Evolutionary conservation across 2,113 vertebrate species (phyloP).

Genomic region (Cranoglanis bouderius): DNA sequence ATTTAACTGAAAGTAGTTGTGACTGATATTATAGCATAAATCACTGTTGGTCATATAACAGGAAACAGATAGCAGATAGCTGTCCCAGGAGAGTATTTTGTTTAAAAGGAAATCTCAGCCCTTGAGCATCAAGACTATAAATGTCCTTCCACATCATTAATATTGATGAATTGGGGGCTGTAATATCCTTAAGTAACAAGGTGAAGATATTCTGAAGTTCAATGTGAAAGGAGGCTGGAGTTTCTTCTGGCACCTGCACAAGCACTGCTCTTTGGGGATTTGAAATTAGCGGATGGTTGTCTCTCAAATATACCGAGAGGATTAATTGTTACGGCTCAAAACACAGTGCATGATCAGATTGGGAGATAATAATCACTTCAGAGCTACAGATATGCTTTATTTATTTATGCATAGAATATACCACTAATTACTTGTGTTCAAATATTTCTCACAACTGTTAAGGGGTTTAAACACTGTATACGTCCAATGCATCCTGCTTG

Average conservation of each 20-base stretch:
- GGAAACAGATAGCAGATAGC: neutral
- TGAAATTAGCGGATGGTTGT: conserved; percentile 23
- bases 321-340: conserved; percentile 37
- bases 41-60: neutral
- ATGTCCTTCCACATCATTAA: conserved; percentile 20
- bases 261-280: conserved; percentile 9
- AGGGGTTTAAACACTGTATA: neutral
- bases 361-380: conserved; percentile 28
- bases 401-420: neutral
- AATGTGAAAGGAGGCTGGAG: neutral
- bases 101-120: neutral
- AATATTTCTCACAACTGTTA: neutral
- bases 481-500: neutral
- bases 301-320: conserved; percentile 46
- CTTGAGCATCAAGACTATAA: conserved; percentile 32
- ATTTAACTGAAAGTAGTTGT: neutral
- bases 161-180: conserved; percentile 20
- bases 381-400: neutral
- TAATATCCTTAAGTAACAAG: conserved; percentile 36
- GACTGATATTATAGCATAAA: neutral
- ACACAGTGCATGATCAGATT: conserved; percentile 29
- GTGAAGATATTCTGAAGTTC: conserved; percentile 29
- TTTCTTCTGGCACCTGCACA: conserved; percentile 42
- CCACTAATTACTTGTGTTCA: neutral
- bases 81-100: conserved; percentile 5